Conservation (phyloP, 1,140 invertebrate genomes). For the Lucilia sericata region DNA sequence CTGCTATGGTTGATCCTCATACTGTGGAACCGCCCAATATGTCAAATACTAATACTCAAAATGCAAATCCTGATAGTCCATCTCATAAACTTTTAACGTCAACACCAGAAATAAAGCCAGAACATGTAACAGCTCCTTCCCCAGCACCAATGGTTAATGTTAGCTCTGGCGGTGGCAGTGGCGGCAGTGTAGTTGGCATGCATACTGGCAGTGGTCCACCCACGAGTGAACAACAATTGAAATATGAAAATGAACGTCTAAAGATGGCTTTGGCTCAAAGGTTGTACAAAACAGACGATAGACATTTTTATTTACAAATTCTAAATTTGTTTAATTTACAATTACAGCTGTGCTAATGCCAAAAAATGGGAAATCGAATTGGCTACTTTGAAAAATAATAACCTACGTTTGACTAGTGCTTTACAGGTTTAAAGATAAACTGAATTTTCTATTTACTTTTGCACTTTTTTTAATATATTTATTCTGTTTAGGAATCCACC, state of each 20-base stretch:
- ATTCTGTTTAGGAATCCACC: constrained; percentile 81
- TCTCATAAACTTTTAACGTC: constrained; percentile 61
- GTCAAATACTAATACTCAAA: constrained; percentile 66
- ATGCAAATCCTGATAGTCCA: constrained; percentile 67
- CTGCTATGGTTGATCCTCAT: constrained; percentile 62
- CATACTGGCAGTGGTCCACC: constrained; percentile 64
- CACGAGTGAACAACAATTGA: constrained; percentile 87
- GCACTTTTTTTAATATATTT: background rate
- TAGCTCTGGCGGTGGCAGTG: constrained; percentile 57
- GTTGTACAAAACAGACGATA: constrained; percentile 68
- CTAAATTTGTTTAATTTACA: background rate
- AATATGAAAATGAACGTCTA: constrained; percentile 97
- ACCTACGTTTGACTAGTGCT: constrained; percentile 92
- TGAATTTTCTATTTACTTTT: background rate
- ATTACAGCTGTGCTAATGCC: constrained; percentile 90
- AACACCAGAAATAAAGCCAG: constrained; percentile 57
- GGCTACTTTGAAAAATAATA: constrained; percentile 95
- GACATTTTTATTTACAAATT: no score
- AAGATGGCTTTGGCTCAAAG: constrained; percentile 96
- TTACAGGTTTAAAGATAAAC: constrained; percentile 74
- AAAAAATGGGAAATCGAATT: constrained; percentile 99
- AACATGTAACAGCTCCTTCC: constrained; percentile 56
- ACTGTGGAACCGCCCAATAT: constrained; percentile 70
- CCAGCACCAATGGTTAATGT: constrained; percentile 62
- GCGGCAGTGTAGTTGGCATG: constrained; percentile 63